Evolutionary conservation across 2,113 vertebrate genomes (phyloP).

Genomic region (Asarcornis scutulata): DNA sequence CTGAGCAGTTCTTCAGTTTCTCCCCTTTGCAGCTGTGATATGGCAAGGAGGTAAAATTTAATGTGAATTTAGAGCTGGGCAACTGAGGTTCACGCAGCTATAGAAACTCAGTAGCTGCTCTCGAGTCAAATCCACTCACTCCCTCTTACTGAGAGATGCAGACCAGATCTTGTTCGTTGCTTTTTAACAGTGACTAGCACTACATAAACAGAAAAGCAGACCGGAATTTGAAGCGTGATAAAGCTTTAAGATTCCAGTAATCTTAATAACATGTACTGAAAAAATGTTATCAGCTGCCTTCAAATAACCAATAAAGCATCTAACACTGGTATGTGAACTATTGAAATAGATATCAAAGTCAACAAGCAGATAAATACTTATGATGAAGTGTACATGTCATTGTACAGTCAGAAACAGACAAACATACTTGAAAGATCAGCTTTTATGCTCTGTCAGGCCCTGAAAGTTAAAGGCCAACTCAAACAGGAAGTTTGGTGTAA

Average conservation of each 20-base stretch:
- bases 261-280: background rate
- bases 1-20: background rate
- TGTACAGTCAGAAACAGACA: background rate
- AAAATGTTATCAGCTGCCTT: background rate
- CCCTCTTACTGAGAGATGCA: background rate
- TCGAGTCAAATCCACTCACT: background rate
- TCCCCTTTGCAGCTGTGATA: background rate
- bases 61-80: background rate
- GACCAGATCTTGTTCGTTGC: background rate
- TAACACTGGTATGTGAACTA: background rate
- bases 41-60: background rate
- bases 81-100: background rate
- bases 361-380: background rate
- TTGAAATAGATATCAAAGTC: background rate
- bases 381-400: background rate
- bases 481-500: background rate
- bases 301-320: background rate
- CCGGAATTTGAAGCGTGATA: background rate
- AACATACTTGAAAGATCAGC: background rate
- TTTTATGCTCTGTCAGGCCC: background rate
- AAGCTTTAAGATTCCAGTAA: background rate
- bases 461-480: background rate
- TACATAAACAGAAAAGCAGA: background rate
- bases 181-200: background rate
- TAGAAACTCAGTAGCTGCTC: background rate